Conservation (phyloP, 2,888 invertebrate species). For the Plebejus anna region DNA sequence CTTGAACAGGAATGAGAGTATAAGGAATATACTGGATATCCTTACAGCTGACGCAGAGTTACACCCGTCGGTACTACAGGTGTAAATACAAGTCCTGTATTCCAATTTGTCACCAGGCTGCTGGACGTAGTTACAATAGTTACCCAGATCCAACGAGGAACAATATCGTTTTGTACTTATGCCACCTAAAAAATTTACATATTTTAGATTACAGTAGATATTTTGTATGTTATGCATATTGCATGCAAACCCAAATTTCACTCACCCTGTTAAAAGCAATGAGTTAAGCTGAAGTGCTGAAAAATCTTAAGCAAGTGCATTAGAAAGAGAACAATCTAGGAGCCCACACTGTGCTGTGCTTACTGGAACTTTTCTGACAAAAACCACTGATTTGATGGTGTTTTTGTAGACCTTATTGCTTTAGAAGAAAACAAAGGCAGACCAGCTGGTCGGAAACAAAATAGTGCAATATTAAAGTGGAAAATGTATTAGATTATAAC, state of each 20-base stretch:
- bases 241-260: background rate
- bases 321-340: background rate
- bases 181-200: constrained; percentile 82
- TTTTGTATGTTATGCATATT: background rate
- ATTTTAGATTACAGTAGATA: background rate
- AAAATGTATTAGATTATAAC: constrained; percentile 43
- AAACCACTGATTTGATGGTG: background rate
- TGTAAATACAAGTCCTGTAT: constrained; percentile 93
- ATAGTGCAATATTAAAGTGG: background rate
- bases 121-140: constrained; percentile 92
- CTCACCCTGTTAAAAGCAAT: constrained; percentile 15
- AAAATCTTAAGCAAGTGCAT: constrained; percentile 31
- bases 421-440: background rate
- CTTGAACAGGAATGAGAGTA: constrained; percentile 33
- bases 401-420: background rate
- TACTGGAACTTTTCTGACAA: background rate
- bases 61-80: constrained; percentile 91
- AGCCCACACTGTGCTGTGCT: background rate
- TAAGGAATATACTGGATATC: constrained; percentile 45
- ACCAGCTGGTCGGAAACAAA: background rate
- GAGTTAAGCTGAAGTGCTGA: constrained; percentile 18
- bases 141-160: constrained; percentile 91
- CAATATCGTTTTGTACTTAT: constrained; percentile 94
- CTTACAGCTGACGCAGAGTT: constrained; percentile 78
- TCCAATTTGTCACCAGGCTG: constrained; percentile 91